These are phyloP conservation scores for Plumapathes pennacea DNA, from an alignment of 92 coral and sea anemone species.

Conservation along the genomic window DNA sequence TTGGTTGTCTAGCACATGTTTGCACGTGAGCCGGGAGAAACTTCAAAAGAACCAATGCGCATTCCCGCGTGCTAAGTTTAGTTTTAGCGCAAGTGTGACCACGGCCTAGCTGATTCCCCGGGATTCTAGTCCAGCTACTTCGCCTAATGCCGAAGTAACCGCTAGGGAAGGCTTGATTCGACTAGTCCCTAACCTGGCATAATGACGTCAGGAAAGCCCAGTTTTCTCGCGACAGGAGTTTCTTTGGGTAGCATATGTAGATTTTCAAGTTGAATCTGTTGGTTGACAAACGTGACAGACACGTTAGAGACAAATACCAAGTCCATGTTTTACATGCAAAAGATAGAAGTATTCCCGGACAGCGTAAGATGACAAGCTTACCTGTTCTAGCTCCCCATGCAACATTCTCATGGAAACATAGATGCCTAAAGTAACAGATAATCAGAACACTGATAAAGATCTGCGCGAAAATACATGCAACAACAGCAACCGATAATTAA, in stretches of 20 bases:
- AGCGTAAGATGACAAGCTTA: conserved; percentile 8
- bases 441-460: too few species aligned
- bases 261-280: conserved; percentile 82
- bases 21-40: too few species aligned
- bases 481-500: too few species aligned
- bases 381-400: conserved; percentile 88
- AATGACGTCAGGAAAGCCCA: conserved; percentile 94
- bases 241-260: conserved; percentile 83
- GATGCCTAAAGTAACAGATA: conserved; percentile 51
- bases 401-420: conserved; percentile 75
- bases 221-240: conserved; percentile 73
- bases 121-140: too few species aligned
- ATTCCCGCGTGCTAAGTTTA: too few species aligned
- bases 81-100: too few species aligned
- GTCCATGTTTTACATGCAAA: not conserved
- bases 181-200: conserved; percentile 77
- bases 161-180: too few species aligned
- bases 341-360: not conserved
- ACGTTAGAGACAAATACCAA: not conserved
- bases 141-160: too few species aligned
- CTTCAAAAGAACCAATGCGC: too few species aligned
- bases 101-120: too few species aligned
- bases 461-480: too few species aligned
- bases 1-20: too few species aligned
- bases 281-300: not conserved